Evolutionary conservation across 2,888 invertebrate genomes (phyloP).

Genomic region (Epinotia demarniana): DNA sequence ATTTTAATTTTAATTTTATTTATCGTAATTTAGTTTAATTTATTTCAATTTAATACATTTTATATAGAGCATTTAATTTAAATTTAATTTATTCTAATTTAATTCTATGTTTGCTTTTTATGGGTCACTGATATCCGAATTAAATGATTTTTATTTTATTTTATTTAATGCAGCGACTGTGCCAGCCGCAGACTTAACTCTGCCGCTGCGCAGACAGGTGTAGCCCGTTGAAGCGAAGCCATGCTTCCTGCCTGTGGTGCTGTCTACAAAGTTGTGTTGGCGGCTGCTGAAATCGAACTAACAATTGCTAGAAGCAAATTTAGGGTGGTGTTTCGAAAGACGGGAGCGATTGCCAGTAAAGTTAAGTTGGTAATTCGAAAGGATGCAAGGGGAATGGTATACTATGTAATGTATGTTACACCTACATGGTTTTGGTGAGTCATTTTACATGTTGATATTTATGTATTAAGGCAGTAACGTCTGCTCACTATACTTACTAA

Average conservation of each 20-base stretch:
- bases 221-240: not conserved
- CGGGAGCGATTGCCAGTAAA: not conserved
- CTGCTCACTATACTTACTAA: no score
- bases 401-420: no score
- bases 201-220: constrained; percentile 4
- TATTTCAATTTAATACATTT: no score
- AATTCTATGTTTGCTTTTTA: no score
- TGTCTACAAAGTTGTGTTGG: constrained; percentile 1
- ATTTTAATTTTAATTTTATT: no score
- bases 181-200: not conserved
- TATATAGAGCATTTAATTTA: no score
- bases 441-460: not conserved
- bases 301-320: not conserved
- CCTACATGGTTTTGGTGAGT: not conserved
- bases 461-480: no score
- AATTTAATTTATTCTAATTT: no score
- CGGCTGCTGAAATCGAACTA: not conserved
- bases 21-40: no score
- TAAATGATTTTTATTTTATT: no score
- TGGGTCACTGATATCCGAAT: no score
- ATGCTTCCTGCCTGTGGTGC: not conserved
- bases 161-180: no score
- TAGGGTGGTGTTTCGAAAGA: not conserved
- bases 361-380: constrained; percentile 3
- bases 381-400: constrained; percentile 12